Percentiles rank a stretch among this genome's conserved stretches.
phyloP scores from a whole-genome alignment of 2,888 invertebrate species.

The Epiperipatus broadwayi region DNA sequence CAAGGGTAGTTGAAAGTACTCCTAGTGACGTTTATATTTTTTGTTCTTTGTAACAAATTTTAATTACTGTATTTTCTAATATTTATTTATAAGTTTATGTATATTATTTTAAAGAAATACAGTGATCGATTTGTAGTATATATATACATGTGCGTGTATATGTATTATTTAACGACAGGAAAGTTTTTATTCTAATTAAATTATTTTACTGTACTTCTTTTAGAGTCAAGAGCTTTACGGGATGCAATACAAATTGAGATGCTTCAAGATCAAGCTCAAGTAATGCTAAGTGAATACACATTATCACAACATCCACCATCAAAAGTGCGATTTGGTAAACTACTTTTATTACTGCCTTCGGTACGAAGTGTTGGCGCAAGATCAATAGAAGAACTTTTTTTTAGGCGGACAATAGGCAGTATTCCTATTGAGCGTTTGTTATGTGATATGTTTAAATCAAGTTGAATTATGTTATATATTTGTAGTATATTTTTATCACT shows the following conservation, averaged over 20 bases:
- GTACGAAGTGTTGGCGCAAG: slow-evolving; percentile 36
- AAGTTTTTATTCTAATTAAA: neutral
- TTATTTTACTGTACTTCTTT: slow-evolving; percentile 17
- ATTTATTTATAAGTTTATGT: too few relatives aligned
- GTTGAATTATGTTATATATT: too few relatives aligned
- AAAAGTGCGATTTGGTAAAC: slow-evolving; percentile 44
- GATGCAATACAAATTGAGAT: slow-evolving; percentile 38
- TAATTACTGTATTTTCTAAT: too few relatives aligned
- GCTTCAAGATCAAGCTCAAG: slow-evolving; percentile 58
- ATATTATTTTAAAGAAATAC: too few relatives aligned
- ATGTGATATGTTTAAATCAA: slow-evolving; percentile 42
- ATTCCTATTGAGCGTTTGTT: slow-evolving; percentile 49
- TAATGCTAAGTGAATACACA: slow-evolving; percentile 45
- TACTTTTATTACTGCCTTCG: slow-evolving; percentile 50
- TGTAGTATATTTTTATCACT: too few relatives aligned
- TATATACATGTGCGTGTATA: too few relatives aligned
- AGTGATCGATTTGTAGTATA: too few relatives aligned
- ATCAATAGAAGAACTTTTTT: slow-evolving; percentile 48
- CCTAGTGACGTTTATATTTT: too few relatives aligned
- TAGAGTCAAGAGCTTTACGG: slow-evolving; percentile 42
- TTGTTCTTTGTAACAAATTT: too few relatives aligned
- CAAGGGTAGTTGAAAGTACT: too few relatives aligned
- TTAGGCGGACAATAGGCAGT: slow-evolving; percentile 53
- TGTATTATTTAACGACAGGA: too few relatives aligned
- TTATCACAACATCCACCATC: slow-evolving; percentile 21